Evolutionary conservation across 2,888 invertebrate species (phyloP).

Genomic region (Anoplius nigerrimus): DNA sequence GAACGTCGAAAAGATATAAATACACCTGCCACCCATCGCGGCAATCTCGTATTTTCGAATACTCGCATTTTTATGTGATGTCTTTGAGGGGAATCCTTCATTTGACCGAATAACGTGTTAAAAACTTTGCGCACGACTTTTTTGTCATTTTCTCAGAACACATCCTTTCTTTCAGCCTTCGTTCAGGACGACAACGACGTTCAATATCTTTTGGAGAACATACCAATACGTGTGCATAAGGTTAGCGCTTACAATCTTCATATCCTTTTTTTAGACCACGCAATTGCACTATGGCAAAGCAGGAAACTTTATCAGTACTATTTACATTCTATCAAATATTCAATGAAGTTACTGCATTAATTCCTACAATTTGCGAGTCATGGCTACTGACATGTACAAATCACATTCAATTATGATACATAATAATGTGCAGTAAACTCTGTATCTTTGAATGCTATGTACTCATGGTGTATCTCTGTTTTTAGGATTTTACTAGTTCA

Average conservation of each 20-base stretch:
- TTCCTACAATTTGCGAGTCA: too few relatives aligned
- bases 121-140: slow-evolving; percentile 3
- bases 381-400: too few relatives aligned
- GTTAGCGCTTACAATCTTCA: slow-evolving; percentile 58
- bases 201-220: slow-evolving; percentile 82
- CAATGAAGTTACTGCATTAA: too few relatives aligned
- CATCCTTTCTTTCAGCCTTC: slow-evolving; percentile 77
- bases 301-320: background rate
- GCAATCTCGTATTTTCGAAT: background rate
- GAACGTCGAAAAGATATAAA: background rate
- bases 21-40: background rate
- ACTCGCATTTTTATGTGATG: background rate
- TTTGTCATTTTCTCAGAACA: background rate
- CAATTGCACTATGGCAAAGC: background rate
- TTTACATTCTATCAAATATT: too few relatives aligned
- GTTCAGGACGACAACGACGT: slow-evolving; percentile 83
- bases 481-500: slow-evolving; percentile 69
- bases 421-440: slow-evolving; percentile 6
- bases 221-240: slow-evolving; percentile 78
- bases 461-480: background rate
- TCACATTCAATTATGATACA: background rate
- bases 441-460: too few relatives aligned
- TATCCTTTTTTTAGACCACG: too few relatives aligned
- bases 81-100: background rate
- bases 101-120: background rate